Evolutionary conservation across 1,140 invertebrate genomes (phyloP), one percentile per base, ranked within the genome.

Genomic region (Cherax destructor): DNA sequence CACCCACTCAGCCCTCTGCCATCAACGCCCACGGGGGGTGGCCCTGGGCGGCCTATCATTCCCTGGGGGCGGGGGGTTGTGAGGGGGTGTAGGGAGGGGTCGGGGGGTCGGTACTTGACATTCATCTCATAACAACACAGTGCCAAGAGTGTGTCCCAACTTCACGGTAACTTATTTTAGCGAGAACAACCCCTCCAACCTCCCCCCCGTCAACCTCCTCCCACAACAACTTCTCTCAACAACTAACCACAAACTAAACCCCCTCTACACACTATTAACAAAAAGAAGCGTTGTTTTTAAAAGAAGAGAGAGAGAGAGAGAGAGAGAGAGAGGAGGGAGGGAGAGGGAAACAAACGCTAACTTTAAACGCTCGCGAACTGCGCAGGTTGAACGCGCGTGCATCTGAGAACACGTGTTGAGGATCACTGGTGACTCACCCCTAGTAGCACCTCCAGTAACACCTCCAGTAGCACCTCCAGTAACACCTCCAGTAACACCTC

Each of bases 91-190:
- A n/a, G n/a, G n/a, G n/a, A n/a, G n/a, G n/a, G n/a, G n/a, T n/a
- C 52, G 52, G 52, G 52, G n/a, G 56, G 49, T 21, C 47, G 61
- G 65, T 65, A 85, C 83, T 85, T 85, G 83, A 85, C 83, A 85
- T 85, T 85, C 83, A 85, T 85, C 83, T 85, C 69, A 85, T 69
- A 85, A 85, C 83, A 85, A 85, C 24, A 85, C 59, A 59, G 83
- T n/a, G 30, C n/a, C 5, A 56, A 4, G 83, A 30, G 49, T 65
- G 83, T 41, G 41, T 72, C 61, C 65, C 83, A 18, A 4, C 61
- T 5, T 24, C 72, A 69, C 47, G 21, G 7, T n/a, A 3, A n/a
- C 56, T 41, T n/a, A 30, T 24, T 24, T 24, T 50, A 6, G 24
- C 61, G 50, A 59, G 52, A 9, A 10, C 47, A 18, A 30, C 52